Base-by-base conservation (phyloP, 2,888 invertebrate species). In the Scelioninae gen. 2 region DNA sequence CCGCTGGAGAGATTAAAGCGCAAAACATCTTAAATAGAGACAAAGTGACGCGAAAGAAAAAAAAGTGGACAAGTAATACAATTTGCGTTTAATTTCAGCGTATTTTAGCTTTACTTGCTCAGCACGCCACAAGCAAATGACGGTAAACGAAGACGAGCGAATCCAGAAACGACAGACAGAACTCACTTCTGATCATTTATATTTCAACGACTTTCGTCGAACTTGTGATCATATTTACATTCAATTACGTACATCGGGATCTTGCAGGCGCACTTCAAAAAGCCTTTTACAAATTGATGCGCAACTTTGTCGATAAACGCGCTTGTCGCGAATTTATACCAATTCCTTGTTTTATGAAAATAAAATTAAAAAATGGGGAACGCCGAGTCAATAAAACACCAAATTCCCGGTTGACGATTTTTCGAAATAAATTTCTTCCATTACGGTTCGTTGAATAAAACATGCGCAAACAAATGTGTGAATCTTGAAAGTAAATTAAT, bases 141-240 rank as follows among this genome's bases (percentile, higher is more conserved):
- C 15, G 45, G 43, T 61, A 48, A 50, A 57, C 45, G 50, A 45
- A 60, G 45, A 37, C 65, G 50, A 37, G 55, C 46, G 45, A 39
- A 58, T 53, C 50, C 53, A 39, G 71, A 64, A 52, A 71, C 45
- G 71, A 64, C 61, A 73, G 73, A 71, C 65, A 63, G 67, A 76
- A 73, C 46, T 74, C 74, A 73, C 76, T 76, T 72, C 73, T 60
- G 67, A 77, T 79, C 80, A 80, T 81, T 79, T 81, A 80, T 80
- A 80, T 81, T 80, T 79, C 78, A 80, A 67, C 64, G 74, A 79
- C 78, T 80, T 78, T 78, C 74, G 65, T 63, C 75, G 77, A 78
- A 81, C 79, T 81, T 80, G 68, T 73, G 79, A 78, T 79, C 79
- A 79, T 81, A 81, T 81, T 81, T 81, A 79, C 81, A 80, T 81